Percentiles rank a stretch among this genome's conserved stretches.
These are phyloP conservation scores for Malthinus flaveolus DNA, from an alignment of 2,888 invertebrate genomes.

Conservation along the genomic window DNA sequence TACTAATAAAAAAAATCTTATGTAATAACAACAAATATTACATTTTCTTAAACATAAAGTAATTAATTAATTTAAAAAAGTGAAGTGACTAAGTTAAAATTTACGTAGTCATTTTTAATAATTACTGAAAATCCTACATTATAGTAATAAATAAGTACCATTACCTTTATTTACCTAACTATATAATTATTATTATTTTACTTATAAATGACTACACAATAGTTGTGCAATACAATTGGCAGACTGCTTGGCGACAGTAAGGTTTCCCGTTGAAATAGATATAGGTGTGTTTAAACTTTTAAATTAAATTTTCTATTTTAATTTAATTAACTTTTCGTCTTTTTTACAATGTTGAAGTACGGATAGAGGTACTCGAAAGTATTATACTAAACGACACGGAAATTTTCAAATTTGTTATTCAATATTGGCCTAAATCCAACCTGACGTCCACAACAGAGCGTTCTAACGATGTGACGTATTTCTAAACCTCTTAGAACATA, in stretches of 20 bases:
- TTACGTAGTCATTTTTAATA: too few relatives aligned
- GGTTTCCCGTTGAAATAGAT: not conserved
- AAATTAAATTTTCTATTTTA: not conserved
- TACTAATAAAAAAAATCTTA: too few relatives aligned
- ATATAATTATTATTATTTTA: too few relatives aligned
- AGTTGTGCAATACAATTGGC: not conserved
- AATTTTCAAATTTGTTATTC: not conserved
- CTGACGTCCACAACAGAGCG: not conserved
- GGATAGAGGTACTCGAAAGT: not conserved
- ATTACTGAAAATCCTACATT: too few relatives aligned
- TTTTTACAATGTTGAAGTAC: not conserved
- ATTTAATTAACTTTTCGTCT: too few relatives aligned
- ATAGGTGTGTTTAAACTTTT: not conserved
- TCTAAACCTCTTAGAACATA: not conserved
- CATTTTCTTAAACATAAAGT: too few relatives aligned
- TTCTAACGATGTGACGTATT: not conserved
- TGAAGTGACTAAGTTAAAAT: too few relatives aligned
- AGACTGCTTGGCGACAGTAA: slow-evolving; percentile 3
- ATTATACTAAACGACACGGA: not conserved
- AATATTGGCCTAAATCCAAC: not conserved
- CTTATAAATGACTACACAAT: too few relatives aligned
- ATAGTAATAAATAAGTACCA: too few relatives aligned
- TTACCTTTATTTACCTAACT: too few relatives aligned
- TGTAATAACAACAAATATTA: too few relatives aligned
- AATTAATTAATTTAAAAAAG: too few relatives aligned